These are phyloP conservation scores for Zygogramma bicolorata DNA, from an alignment of 2,888 invertebrate genomes.

Conservation along the genomic window DNA sequence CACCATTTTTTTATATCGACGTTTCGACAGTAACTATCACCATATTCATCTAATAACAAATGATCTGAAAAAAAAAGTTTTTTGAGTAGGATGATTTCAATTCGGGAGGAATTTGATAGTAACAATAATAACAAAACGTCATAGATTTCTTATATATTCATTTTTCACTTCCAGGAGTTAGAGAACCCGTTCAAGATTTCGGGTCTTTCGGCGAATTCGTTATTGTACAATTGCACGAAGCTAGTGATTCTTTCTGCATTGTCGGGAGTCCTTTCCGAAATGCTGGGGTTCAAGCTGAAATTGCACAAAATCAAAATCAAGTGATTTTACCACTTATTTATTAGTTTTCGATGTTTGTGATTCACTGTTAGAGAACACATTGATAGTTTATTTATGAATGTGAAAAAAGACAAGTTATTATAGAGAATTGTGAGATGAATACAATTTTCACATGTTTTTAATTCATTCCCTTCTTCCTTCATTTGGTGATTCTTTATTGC, in stretches of 20 bases:
- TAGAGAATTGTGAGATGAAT: too few species aligned
- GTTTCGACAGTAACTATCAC: too few species aligned
- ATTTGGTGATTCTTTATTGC: too few species aligned
- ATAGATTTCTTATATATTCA: neutral
- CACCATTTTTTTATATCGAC: too few species aligned
- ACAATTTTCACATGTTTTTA: too few species aligned
- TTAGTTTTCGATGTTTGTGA: neutral
- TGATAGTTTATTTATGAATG: neutral
- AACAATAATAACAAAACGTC: neutral
- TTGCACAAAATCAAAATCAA: slow-evolving; percentile 95
- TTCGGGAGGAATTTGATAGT: neutral
- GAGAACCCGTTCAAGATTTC: slow-evolving; percentile 98
- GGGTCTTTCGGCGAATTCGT: slow-evolving; percentile 94
- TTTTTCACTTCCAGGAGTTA: slow-evolving; percentile 78
- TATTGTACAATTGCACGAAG: slow-evolving; percentile 95
- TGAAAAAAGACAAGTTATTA: neutral
- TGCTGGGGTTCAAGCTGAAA: slow-evolving; percentile 96
- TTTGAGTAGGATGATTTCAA: too few species aligned
- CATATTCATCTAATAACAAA: too few species aligned
- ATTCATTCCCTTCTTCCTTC: too few species aligned
- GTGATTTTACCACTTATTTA: neutral
- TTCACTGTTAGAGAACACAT: neutral
- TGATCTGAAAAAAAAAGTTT: too few species aligned
- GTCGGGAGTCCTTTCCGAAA: slow-evolving; percentile 95
- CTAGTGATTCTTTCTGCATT: slow-evolving; percentile 95